Base-by-base conservation (phyloP, 1,140 invertebrate genomes). In the Drosophila tristis region DNA sequence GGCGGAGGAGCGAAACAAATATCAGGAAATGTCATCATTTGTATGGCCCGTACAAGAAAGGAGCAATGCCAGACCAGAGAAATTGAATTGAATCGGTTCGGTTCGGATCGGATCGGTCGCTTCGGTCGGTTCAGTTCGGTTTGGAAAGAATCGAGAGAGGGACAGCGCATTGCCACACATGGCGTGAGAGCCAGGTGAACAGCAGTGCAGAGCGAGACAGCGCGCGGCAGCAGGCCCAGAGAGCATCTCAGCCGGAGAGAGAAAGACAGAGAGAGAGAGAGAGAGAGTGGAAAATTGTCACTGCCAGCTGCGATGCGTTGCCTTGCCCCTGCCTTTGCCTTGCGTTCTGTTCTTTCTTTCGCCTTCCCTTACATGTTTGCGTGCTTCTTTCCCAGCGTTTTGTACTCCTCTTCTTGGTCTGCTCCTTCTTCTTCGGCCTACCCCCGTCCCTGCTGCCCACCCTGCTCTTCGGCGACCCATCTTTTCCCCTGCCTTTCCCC, bases 21-120 rank as follows among this genome's bases (percentile, higher is more conserved):
- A 87, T 87, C 82, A 89, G 84, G 84, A 87, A 84, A 87, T 89
- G 84, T 87, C 84, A 89, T 87, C 80, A 89, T 87, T 87, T 82
- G 84, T 82, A 82, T 64, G 62, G 23, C 42, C 42, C 59, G 31
- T 26, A 60, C 58, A 51, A 51, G 45, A 48, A 49, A 42, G 50
- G 57, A 85, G 50, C 20, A 45, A 29, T 23, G 25, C 48, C 6
- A 2, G 62, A 39, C 50, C 43, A 42, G 48, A 56, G 49, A 65
- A 76, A 80, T 77, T 58, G 67, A 68, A 62, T 73, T 60, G 42
- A 75, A 62, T 39, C 13, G 45, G 35, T 39, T 39, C 35, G 26
- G 26, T 29, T 29, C 23, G 23, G 2, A n/a, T n/a, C n/a, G n/a
- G n/a, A n/a, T n/a, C 16, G 16, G 16, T 16, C 16, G 16, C 0